Base-by-base conservation (phyloP, 1,140 invertebrate genomes). In the Carposina sasakii region DNA sequence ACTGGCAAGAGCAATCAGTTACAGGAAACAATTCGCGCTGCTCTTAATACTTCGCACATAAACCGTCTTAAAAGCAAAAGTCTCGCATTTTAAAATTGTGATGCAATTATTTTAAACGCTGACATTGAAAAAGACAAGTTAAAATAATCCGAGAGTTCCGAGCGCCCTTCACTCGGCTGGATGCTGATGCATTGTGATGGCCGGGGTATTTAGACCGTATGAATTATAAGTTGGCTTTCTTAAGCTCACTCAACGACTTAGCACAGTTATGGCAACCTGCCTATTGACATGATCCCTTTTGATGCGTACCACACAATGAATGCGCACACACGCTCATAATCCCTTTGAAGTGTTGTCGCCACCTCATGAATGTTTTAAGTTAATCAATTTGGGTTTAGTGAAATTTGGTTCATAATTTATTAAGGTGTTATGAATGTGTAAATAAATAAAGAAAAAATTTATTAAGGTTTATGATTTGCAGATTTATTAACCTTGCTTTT, bases 91-190 rank as follows among this genome's bases (percentile, higher is more conserved):
- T 68, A 78, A 83, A 84, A 79, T 76, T 81, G 77, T 84, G 81
- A 84, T 79, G 81, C 77, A 84, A 84, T 84, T 84, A 84, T 84
- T 84, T 84, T 84, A 84, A 84, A 81, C 65, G 76, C 67, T 77
- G 81, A 84, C 81, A 84, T 84, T 84, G 81, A 84, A 84, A 83
- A 77, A 71, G 76, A 81, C 77, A 81, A 78, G 67, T 76, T 78
- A 70, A 81, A 84, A 81, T 81, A 81, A 81, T 84, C 75, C 71
- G 67, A 79, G 76, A 79, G 79, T 77, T 76, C 76, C 67, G 51
- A 72, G 68, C 62, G 74, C 79, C 79, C 79, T 84, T 84, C 79
- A 79, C 79, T 83, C 73, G 68, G 60, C 58, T 61, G n/a, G n/a
- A 65, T 63, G 62, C 67, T 81, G 79, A 79, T 81, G 76, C 79